Conservation (phyloP, 2,113 vertebrate genomes). For the Tachysurus fulvidraco region DNA sequence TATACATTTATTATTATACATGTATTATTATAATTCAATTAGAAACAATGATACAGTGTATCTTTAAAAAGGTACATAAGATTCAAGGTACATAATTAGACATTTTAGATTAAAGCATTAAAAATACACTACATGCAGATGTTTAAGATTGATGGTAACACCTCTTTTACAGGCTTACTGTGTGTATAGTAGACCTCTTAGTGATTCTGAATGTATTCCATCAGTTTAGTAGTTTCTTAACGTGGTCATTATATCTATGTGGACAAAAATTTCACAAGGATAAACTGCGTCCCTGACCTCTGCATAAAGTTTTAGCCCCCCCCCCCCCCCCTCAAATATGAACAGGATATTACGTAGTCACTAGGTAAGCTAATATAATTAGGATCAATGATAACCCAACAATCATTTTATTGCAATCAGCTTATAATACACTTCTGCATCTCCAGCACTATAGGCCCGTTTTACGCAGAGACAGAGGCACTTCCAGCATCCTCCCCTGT, state of each 20-base stretch:
- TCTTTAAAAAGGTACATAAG: not conserved
- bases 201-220: not conserved
- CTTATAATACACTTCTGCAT: not conserved
- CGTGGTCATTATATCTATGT: no score
- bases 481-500: not conserved
- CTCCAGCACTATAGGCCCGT: not conserved
- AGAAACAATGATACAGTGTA: not conserved
- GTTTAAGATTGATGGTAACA: not conserved
- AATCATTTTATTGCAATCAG: not conserved
- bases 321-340: no score
- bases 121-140: not conserved
- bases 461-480: not conserved
- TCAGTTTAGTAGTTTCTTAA: not conserved
- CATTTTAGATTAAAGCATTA: not conserved
- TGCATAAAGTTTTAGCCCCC: not conserved
- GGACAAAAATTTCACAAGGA: not conserved
- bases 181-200: no score
- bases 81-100: not conserved
- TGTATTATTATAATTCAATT: not conserved
- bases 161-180: not conserved
- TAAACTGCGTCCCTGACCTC: not conserved
- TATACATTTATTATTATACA: not conserved
- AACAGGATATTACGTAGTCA: not conserved
- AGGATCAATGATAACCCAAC: not conserved
- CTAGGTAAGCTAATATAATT: not conserved